A percentile compares a stretch with the other conserved stretches of the same genome.
Conservation (phyloP, 2,888 invertebrate species). For the Nowickia ferox region DNA sequence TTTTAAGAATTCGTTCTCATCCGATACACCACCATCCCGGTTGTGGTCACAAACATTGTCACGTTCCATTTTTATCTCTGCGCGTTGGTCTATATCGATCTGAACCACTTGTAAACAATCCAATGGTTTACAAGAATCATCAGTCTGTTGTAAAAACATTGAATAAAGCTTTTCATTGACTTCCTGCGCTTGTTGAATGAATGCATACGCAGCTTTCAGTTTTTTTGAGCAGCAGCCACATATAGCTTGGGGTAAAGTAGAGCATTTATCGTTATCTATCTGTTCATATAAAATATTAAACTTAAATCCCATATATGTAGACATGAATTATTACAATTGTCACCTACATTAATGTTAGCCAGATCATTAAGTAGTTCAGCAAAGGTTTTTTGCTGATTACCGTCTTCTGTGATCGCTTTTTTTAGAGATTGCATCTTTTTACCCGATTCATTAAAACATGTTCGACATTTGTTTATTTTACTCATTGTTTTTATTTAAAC, state of each 20-base stretch:
- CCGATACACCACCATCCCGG: not conserved
- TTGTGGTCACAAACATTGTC: constrained; percentile 33
- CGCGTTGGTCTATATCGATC: constrained; percentile 53
- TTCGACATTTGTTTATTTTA: constrained; percentile 60
- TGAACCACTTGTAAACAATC: constrained; percentile 65
- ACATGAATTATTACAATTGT: not conserved
- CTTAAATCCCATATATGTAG: not conserved
- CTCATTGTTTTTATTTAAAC: constrained; percentile 45
- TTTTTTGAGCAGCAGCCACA: constrained; percentile 59
- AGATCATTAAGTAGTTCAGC: constrained; percentile 61
- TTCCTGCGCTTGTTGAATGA: constrained; percentile 61
- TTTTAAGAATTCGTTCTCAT: not conserved
- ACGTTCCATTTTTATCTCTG: constrained; percentile 61
- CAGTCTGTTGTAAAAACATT: not conserved
- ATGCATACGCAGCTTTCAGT: constrained; percentile 62
- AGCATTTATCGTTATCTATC: constrained; percentile 53
- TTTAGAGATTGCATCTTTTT: constrained; percentile 50
- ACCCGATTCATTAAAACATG: constrained; percentile 50
- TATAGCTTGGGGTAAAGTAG: constrained; percentile 52
- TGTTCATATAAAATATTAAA: constrained; percentile 3
- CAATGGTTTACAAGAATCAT: constrained; percentile 10
- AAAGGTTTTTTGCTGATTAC: constrained; percentile 44
- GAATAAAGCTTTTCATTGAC: constrained; percentile 49
- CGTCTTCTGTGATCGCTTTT: constrained; percentile 18
- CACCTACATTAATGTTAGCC: constrained; percentile 64